Conservation (phyloP, 2,113 vertebrate genomes). For the Chascanopsetta lugubris region DNA sequence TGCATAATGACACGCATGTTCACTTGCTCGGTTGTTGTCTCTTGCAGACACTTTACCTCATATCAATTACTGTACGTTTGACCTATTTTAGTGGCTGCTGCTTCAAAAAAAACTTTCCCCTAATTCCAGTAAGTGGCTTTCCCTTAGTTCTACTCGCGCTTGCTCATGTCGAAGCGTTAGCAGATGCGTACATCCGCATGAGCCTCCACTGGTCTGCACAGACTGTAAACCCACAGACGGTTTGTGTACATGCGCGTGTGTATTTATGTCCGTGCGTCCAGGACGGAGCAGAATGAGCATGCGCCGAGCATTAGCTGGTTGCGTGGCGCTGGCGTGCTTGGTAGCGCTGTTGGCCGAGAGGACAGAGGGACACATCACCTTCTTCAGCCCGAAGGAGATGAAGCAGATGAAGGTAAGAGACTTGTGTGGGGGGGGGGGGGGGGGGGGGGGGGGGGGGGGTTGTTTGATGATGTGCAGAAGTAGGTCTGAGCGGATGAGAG, state of each 20-base stretch:
- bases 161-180: background rate
- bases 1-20: conserved; percentile 36
- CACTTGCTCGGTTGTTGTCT: conserved; percentile 2
- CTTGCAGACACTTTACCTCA: conserved; percentile 10
- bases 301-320: conserved; percentile 65
- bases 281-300: conserved; percentile 71
- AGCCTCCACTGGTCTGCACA: background rate
- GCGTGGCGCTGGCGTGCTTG: conserved; percentile 75
- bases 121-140: conserved; percentile 1
- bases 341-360: conserved; percentile 79
- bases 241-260: background rate
- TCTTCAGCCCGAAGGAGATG: conserved; percentile 85
- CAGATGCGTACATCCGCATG: background rate
- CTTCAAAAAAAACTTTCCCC: conserved; percentile 8
- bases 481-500: background rate
- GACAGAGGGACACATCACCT: conserved; percentile 82
- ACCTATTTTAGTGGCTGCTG: conserved; percentile 29
- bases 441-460: too few relatives aligned
- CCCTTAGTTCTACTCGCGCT: conserved; percentile 15
- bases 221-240: background rate
- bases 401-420: conserved; percentile 82
- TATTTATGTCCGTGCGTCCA: conserved; percentile 29
- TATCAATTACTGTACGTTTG: conserved; percentile 20
- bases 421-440: background rate
- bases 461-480: background rate